These are phyloP conservation scores for Limonius californicus DNA, from an alignment of 1,140 invertebrate genomes.

Conservation along the genomic window DNA sequence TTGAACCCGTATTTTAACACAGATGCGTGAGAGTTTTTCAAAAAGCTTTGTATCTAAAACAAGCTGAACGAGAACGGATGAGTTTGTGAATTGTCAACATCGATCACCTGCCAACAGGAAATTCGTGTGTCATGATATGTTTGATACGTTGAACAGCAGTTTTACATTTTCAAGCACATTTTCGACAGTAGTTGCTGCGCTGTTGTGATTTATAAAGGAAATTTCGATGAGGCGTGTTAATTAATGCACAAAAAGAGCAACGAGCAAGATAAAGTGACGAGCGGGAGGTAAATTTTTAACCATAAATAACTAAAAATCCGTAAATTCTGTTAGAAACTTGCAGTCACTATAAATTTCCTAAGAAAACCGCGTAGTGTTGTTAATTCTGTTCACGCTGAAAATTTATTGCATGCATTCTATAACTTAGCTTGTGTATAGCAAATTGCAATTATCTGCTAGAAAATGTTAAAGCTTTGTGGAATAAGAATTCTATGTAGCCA, in stretches of 20 bases:
- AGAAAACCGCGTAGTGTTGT: background rate
- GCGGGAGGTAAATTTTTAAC: too few species aligned
- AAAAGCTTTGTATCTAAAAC: background rate
- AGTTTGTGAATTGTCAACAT: background rate
- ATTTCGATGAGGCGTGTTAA: too few species aligned
- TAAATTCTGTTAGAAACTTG: background rate
- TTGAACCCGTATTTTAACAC: background rate
- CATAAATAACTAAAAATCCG: background rate
- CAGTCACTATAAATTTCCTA: background rate
- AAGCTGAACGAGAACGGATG: background rate
- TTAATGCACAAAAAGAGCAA: too few species aligned
- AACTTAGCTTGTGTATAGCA: background rate
- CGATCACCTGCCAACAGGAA: background rate
- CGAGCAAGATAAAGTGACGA: too few species aligned
- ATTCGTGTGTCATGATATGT: background rate
- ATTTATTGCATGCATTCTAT: background rate
- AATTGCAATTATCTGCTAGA: background rate
- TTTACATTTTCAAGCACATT: background rate
- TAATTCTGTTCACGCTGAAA: background rate
- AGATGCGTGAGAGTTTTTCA: background rate
- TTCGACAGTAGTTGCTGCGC: background rate
- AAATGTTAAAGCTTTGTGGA: too few species aligned
- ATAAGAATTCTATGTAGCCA: too few species aligned
- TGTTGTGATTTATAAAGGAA: too few species aligned
- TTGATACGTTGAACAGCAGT: background rate